Evolutionary conservation across 2,888 invertebrate genomes (phyloP).

Genomic region (Eupelmus urozonus): DNA sequence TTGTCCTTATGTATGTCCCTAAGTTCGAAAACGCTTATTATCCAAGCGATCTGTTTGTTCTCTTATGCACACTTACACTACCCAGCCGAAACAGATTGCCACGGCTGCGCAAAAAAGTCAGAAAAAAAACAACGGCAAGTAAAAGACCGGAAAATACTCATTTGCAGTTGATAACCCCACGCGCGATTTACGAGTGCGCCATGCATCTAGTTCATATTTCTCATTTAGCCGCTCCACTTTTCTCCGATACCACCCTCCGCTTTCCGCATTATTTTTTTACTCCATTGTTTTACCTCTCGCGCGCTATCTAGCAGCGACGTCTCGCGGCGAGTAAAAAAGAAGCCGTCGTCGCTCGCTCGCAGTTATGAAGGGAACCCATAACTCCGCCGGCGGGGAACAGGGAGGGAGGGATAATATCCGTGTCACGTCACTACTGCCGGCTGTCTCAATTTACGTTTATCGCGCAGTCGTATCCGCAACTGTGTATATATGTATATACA

Average conservation of each 20-base stretch:
- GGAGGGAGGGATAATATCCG: slow-evolving; percentile 62
- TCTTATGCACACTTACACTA: too few relatives aligned
- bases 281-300: slow-evolving; percentile 34
- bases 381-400: background rate
- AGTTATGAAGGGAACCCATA: slow-evolving; percentile 32
- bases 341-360: background rate
- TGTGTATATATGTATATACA: background rate
- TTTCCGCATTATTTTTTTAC: slow-evolving; percentile 13
- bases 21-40: too few relatives aligned
- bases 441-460: slow-evolving; percentile 66
- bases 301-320: background rate
- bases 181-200: slow-evolving; percentile 34
- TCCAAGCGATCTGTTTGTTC: too few relatives aligned
- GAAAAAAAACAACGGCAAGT: background rate
- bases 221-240: slow-evolving; percentile 38
- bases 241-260: background rate
- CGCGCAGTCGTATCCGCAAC: slow-evolving; percentile 43
- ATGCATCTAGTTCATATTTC: slow-evolving; percentile 42
- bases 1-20: too few relatives aligned
- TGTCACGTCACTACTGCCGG: slow-evolving; percentile 60
- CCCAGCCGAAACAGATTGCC: too few relatives aligned
- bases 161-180: slow-evolving; percentile 39
- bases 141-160: slow-evolving; percentile 40
- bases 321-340: slow-evolving; percentile 2
- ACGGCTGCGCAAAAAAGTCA: too few relatives aligned